Evolutionary conservation across 2,113 vertebrate genomes (phyloP).

Genomic region (Ellobius talpinus): DNA sequence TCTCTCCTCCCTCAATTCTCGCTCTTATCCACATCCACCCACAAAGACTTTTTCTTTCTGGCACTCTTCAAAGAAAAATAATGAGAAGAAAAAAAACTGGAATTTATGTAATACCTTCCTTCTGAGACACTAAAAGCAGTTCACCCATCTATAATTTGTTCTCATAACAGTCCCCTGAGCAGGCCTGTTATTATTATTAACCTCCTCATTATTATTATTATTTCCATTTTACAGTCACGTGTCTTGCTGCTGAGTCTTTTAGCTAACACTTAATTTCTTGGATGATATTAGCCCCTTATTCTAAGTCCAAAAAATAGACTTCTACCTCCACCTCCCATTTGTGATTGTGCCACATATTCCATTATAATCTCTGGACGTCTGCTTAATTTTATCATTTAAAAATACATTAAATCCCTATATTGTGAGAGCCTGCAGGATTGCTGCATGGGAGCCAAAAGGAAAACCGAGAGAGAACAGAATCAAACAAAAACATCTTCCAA

Average conservation of each 20-base stretch:
- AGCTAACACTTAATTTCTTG: slow-evolving; percentile 56
- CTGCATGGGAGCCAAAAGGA: slow-evolving; percentile 47
- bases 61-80: slow-evolving; percentile 76
- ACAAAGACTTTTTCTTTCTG: slow-evolving; percentile 65
- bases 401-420: slow-evolving; percentile 48
- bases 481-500: slow-evolving; percentile 62
- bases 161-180: slow-evolving; percentile 62
- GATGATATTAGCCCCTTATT: slow-evolving; percentile 1
- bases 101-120: slow-evolving; percentile 78
- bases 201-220: slow-evolving; percentile 61
- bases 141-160: slow-evolving; percentile 74
- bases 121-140: slow-evolving; percentile 70
- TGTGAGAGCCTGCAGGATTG: not conserved
- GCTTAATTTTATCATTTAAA: slow-evolving; percentile 63
- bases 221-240: slow-evolving; percentile 60
- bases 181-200: slow-evolving; percentile 60
- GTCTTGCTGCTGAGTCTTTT: slow-evolving; percentile 46
- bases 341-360: not conserved
- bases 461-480: slow-evolving; percentile 48
- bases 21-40: slow-evolving; percentile 75
- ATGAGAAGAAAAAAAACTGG: slow-evolving; percentile 72
- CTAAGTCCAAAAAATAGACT: slow-evolving; percentile 24
- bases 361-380: slow-evolving; percentile 46
- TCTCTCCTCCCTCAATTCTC: slow-evolving; percentile 47
- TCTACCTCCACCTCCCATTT: slow-evolving; percentile 20